Evolutionary conservation across 2,113 vertebrate species (phyloP).

Genomic region (Propithecus coquereli): DNA sequence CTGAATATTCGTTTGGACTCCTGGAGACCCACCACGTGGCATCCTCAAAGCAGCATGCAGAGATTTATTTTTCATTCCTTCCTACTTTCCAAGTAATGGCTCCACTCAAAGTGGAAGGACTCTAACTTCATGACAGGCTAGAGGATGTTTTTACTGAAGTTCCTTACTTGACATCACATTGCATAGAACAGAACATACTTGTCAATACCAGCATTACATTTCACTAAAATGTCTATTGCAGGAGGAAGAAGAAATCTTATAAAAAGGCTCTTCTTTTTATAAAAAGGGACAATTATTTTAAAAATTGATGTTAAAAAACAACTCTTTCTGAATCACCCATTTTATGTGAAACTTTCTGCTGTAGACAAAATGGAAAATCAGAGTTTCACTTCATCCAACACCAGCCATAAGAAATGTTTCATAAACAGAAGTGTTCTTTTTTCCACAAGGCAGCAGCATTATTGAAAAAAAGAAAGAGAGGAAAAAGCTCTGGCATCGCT

Average conservation of each 20-base stretch:
- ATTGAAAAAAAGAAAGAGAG: not conserved
- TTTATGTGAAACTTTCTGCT: slow-evolving; percentile 24
- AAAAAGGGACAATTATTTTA: not conserved
- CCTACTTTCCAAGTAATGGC: slow-evolving; percentile 22
- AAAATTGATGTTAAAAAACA: slow-evolving; percentile 19
- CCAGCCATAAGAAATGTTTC: slow-evolving; percentile 57
- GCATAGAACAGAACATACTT: slow-evolving; percentile 26
- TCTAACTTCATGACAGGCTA: slow-evolving; percentile 18
- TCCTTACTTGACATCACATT: not conserved
- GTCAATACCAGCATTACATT: not conserved
- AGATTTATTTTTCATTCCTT: not conserved
- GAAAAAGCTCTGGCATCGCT: slow-evolving; percentile 61
- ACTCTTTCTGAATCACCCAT: slow-evolving; percentile 43
- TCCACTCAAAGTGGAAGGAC: not conserved
- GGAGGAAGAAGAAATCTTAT: not conserved
- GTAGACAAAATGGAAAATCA: slow-evolving; percentile 57
- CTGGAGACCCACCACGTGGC: not conserved
- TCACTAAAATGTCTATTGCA: not conserved
- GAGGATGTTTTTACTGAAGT: slow-evolving; percentile 19
- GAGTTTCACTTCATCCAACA: slow-evolving; percentile 45
- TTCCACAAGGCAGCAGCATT: slow-evolving; percentile 18
- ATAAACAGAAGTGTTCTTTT: not conserved
- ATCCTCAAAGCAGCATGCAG: not conserved
- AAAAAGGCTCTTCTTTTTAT: not conserved
- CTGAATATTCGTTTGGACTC: not conserved